These are phyloP conservation scores for Drosophila paranaensis DNA, from an alignment of 2,888 invertebrate species.

Conservation along the genomic window DNA sequence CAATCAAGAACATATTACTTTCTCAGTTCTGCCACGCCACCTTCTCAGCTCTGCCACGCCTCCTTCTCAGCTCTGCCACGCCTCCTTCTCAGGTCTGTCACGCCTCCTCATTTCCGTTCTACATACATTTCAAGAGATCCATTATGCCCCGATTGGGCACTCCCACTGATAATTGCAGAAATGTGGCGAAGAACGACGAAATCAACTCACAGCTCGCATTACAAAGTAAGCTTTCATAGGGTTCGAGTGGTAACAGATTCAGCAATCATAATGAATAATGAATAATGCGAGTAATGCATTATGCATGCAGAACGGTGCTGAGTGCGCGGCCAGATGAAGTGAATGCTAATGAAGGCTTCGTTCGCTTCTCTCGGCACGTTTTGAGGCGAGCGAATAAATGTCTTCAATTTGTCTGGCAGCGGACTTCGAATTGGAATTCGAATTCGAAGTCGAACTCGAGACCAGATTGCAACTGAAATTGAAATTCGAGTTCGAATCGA, in stretches of 20 bases:
- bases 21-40: too few species aligned
- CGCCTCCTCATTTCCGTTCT: too few species aligned
- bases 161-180: too few species aligned
- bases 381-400: slow-evolving; percentile 25
- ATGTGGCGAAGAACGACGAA: neutral
- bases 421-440: neutral
- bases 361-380: neutral
- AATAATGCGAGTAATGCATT: neutral
- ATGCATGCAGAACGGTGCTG: slow-evolving; percentile 9
- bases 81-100: too few species aligned
- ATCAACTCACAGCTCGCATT: neutral
- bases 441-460: slow-evolving; percentile 9
- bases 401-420: slow-evolving; percentile 40
- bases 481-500: slow-evolving; percentile 22
- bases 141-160: too few species aligned
- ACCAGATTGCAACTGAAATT: slow-evolving; percentile 9
- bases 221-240: neutral
- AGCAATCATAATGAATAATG: neutral
- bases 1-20: too few species aligned
- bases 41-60: too few species aligned
- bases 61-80: too few species aligned
- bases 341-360: slow-evolving; percentile 1
- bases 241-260: neutral
- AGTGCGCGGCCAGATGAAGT: neutral
- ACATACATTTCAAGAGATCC: too few species aligned